Percentiles rank a stretch among this genome's conserved stretches.
phyloP scores from a whole-genome alignment of 2,888 invertebrate species.

The Dynastes maya region DNA sequence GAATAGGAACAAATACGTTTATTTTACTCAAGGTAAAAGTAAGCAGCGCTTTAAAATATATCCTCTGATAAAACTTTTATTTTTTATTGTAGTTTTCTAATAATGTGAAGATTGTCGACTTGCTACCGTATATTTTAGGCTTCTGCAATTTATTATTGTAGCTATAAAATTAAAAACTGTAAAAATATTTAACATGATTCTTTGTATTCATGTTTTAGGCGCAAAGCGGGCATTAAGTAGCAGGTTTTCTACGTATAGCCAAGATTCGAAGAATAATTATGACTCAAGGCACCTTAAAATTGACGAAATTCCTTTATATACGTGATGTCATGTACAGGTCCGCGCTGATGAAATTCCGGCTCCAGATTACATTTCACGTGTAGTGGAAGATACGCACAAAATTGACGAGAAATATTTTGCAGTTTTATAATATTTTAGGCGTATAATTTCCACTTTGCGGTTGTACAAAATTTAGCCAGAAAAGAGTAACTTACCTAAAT shows the following conservation, averaged over 20 bases:
- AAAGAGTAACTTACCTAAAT: no score
- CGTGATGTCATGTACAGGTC: background rate
- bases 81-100: background rate
- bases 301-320: slow-evolving; percentile 8
- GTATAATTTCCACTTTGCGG: background rate
- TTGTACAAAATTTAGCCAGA: no score
- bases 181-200: background rate
- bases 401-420: background rate
- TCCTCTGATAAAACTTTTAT: background rate
- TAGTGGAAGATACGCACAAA: background rate
- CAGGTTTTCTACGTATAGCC: slow-evolving; percentile 11
- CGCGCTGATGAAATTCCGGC: background rate
- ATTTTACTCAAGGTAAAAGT: background rate
- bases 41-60: background rate
- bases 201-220: background rate
- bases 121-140: background rate
- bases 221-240: background rate
- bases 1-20: background rate
- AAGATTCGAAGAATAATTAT: slow-evolving; percentile 24
- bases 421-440: background rate
- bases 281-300: slow-evolving; percentile 25
- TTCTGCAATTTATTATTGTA: background rate
- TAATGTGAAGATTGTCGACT: background rate
- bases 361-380: background rate
- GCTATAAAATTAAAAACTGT: no score